phyloP scores from a whole-genome alignment of 2,888 invertebrate genomes.

The Drosophila acutilabella region DNA sequence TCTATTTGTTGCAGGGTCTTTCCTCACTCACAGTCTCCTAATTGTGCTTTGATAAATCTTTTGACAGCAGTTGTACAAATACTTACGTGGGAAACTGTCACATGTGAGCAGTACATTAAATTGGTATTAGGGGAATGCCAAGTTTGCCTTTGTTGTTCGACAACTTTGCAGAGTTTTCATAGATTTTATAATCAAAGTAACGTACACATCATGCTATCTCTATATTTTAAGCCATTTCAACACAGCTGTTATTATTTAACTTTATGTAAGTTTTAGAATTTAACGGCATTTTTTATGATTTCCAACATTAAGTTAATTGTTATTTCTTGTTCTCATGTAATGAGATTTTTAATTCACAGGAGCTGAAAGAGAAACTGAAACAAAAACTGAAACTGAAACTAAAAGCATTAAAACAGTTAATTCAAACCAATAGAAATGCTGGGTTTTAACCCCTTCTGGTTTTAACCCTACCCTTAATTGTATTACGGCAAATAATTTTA shows the following conservation, averaged over 20 bases:
- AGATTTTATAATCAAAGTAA: slow-evolving; percentile 8
- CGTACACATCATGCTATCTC: neutral
- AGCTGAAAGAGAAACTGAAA: no score
- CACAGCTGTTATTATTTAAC: neutral
- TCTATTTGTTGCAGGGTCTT: neutral
- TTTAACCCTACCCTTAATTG: slow-evolving; percentile 24
- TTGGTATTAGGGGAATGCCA: slow-evolving; percentile 9
- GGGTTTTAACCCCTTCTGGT: slow-evolving; percentile 28
- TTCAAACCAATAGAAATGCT: slow-evolving; percentile 21
- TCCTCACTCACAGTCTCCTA: neutral
- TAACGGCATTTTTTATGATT: slow-evolving; percentile 11
- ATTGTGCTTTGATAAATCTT: slow-evolving; percentile 1
- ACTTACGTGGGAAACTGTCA: slow-evolving; percentile 7
- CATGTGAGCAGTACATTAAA: slow-evolving; percentile 9
- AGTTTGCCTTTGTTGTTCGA: neutral
- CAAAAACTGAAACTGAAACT: slow-evolving; percentile 14
- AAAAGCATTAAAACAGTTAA: slow-evolving; percentile 27
- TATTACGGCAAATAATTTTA: slow-evolving; percentile 44
- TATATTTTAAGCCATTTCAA: neutral
- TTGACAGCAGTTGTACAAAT: neutral
- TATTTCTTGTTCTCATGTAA: slow-evolving; percentile 36
- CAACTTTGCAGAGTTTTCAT: neutral
- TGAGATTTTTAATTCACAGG: slow-evolving; percentile 19
- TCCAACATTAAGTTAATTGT: slow-evolving; percentile 17
- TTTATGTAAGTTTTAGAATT: slow-evolving; percentile 4